A percentile compares a stretch with the other conserved stretches of the same genome.
Conservation (phyloP, 2,113 vertebrate species). For the Periophthalmodon schlosseri region DNA sequence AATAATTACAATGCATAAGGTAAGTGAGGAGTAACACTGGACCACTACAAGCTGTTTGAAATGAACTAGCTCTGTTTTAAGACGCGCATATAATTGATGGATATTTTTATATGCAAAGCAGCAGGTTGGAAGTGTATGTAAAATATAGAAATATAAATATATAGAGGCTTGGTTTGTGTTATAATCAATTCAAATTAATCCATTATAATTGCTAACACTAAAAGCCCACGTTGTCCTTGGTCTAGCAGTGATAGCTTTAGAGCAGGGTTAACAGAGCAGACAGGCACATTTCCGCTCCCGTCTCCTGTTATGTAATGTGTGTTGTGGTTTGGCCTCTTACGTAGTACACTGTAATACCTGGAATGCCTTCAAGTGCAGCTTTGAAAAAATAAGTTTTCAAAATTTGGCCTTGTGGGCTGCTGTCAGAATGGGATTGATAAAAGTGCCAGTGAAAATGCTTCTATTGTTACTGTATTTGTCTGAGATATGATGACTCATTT, state of each 20-base stretch:
- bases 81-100: no score
- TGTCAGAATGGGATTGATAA: not conserved
- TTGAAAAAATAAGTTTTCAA: not conserved
- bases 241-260: not conserved
- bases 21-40: no score
- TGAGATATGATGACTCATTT: not conserved
- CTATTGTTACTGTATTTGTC: not conserved
- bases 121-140: not conserved
- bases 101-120: no score
- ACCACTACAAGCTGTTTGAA: no score
- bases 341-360: not conserved
- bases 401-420: not conserved
- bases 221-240: not conserved
- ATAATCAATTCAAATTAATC: no score
- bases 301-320: not conserved
- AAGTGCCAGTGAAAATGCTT: not conserved
- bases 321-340: not conserved
- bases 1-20: no score
- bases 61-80: no score
- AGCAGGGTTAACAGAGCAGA: not conserved
- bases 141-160: not conserved
- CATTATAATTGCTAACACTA: not conserved
- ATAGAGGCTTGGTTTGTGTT: no score
- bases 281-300: not conserved
- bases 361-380: not conserved